Evolutionary conservation across 2,113 vertebrate species (phyloP).

Genomic region (Cervus canadensis): DNA sequence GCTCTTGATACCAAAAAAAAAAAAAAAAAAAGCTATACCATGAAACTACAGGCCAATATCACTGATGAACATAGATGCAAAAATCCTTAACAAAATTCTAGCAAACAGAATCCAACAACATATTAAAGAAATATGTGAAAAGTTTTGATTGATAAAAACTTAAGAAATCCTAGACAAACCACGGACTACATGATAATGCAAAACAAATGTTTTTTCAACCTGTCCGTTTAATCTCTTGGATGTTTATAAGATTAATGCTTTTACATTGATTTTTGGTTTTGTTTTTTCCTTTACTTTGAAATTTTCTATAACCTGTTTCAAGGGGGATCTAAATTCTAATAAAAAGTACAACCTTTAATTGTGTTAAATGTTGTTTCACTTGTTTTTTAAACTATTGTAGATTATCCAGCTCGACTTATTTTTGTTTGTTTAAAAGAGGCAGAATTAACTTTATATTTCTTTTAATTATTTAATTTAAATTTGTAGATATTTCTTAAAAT

Average conservation of each 20-base stretch:
- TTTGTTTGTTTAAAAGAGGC: neutral
- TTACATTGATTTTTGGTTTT: neutral
- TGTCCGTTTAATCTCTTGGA: neutral
- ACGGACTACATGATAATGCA: neutral
- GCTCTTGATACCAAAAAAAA: neutral
- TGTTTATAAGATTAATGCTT: neutral
- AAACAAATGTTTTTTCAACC: conserved; percentile 12
- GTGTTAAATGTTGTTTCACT: conserved; percentile 22
- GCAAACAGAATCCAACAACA: no score
- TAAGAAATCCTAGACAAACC: neutral
- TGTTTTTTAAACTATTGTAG: conserved; percentile 8
- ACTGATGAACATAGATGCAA: no score
- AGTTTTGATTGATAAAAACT: conserved; percentile 18
- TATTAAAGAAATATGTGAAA: neutral
- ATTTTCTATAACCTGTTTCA: conserved; percentile 4
- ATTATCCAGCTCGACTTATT: conserved; percentile 21
- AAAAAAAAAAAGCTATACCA: neutral
- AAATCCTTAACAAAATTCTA: no score
- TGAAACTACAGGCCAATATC: neutral
- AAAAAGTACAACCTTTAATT: neutral
- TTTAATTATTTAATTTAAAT: conserved; percentile 28
- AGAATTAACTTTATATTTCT: conserved; percentile 4
- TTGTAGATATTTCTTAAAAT: neutral
- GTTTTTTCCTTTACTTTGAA: conserved; percentile 35
- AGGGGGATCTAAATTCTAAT: neutral